These are phyloP conservation scores for Tautogolabrus adspersus DNA, from an alignment of 2,113 vertebrate genomes.

Conservation along the genomic window DNA sequence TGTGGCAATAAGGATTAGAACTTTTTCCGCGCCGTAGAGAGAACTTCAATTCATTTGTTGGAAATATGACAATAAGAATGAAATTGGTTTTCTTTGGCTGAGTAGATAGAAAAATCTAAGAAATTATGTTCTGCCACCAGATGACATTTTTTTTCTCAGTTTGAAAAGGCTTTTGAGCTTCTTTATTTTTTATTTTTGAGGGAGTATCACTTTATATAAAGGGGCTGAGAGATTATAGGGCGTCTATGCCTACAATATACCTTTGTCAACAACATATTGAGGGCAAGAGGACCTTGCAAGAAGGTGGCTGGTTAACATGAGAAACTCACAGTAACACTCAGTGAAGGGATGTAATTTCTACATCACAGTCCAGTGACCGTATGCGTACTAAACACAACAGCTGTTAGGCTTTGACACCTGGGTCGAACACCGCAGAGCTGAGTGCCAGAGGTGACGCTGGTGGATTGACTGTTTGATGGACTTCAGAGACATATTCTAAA, in stretches of 20 bases:
- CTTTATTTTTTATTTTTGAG: constrained; percentile 51
- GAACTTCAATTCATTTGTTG: constrained; percentile 60
- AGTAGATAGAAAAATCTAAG: constrained; percentile 55
- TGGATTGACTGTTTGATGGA: constrained; percentile 20
- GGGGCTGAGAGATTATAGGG: constrained; percentile 45
- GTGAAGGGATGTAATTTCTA: not conserved
- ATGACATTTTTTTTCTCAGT: constrained; percentile 47
- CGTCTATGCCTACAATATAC: constrained; percentile 12
- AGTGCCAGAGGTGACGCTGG: constrained; percentile 20
- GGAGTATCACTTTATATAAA: constrained; percentile 60
- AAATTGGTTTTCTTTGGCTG: constrained; percentile 74
- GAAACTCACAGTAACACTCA: not conserved
- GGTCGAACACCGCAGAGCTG: not conserved
- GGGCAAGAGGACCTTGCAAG: constrained; percentile 9
- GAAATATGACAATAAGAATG: constrained; percentile 75
- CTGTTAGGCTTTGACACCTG: not conserved
- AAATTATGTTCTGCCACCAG: constrained; percentile 55
- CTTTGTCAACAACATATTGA: constrained; percentile 36
- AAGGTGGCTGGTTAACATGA: constrained; percentile 6
- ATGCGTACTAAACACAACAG: not conserved
- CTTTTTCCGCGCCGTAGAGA: constrained; percentile 49
- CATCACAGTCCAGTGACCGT: not conserved
- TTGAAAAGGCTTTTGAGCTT: constrained; percentile 36
- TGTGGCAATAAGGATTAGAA: constrained; percentile 80
- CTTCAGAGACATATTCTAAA: constrained; percentile 8